Base-by-base conservation (phyloP, 1,140 invertebrate genomes). In the Paraescarpia echinospica region DNA sequence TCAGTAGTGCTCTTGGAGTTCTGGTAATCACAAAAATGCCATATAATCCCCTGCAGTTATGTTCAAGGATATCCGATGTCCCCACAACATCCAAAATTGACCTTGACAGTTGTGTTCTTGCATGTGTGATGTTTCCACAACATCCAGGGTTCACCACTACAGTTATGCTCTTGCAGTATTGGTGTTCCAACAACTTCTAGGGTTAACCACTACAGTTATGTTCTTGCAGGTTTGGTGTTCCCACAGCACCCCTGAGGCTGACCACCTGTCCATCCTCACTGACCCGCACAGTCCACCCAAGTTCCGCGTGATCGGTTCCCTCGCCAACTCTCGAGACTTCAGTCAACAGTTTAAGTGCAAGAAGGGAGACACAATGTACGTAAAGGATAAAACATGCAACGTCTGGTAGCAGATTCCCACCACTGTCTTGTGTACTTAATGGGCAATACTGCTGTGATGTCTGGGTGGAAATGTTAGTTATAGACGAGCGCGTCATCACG, bases 251-350 rank as follows among this genome's bases (percentile, higher is more conserved):
- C 92, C 93, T 0, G 94, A 94, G 33, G 94, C 94, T 89, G 90
- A 92, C 35, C 93, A 94, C 90, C 92, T 93, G 48, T 93, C 94
- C 34, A 93, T 95, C 22, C 90, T 94, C 6, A 94, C 92, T 89
- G 95, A 95, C 92, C 91, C 92, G 34, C 95, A 95, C 92, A 94
- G 94, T 27, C 94, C 93, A 18, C 92, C 94, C 22, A 95, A 93
- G 93, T 95, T 91, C 92, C 93, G 98, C 90, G 97, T 99, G 0
- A 97, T 97, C 89, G 98, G 98, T 0, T 97, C 98, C 0, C 95
- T 99, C 4, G 97, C 97, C 89, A 99, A 99, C 95, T 98, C 97
- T 0, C 95, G 97, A 89, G 98, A 99, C 93, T 99, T 99, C 95
- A 97, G 98, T 0, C 95, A 97, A 91, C 97, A 97, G 2, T 99